Evolutionary conservation across 1,140 invertebrate genomes (phyloP).

Genomic region (Tetramorium parvispinum): DNA sequence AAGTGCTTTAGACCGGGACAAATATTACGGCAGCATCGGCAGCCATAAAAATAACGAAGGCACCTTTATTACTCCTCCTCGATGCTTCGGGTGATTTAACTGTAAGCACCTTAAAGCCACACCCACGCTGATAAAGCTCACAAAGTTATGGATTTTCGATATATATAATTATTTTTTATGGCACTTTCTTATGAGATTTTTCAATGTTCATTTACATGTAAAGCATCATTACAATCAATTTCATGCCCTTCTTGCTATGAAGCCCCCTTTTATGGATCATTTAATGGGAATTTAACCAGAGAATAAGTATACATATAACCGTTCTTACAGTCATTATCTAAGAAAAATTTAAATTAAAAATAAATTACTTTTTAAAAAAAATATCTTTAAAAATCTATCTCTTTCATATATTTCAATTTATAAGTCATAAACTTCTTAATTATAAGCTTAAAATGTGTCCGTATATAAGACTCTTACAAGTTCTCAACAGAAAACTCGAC

Average conservation of each 20-base stretch:
- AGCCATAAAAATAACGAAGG: conserved; percentile 37
- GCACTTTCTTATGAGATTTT: conserved; percentile 15
- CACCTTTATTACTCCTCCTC: neutral
- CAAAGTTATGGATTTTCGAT: conserved; percentile 47
- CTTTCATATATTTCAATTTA: neutral
- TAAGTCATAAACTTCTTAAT: neutral
- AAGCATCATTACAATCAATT: conserved; percentile 42
- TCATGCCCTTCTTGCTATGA: neutral
- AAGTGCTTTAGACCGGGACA: conserved; percentile 17
- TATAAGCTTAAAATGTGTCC: neutral
- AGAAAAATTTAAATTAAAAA: neutral
- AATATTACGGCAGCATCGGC: conserved; percentile 27
- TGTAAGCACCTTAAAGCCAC: conserved; percentile 26
- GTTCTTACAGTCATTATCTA: conserved; percentile 4
- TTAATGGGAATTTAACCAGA: neutral
- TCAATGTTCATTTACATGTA: conserved; percentile 20
- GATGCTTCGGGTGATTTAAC: conserved; percentile 32
- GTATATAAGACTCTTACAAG: neutral
- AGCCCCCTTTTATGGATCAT: neutral
- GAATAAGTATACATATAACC: neutral
- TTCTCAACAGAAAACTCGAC: neutral
- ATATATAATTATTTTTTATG: conserved; percentile 21
- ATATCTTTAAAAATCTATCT: neutral
- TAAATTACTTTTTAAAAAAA: neutral
- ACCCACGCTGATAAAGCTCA: neutral